Percentiles rank a stretch among this genome's conserved stretches.
phyloP scores from a whole-genome alignment of 2,113 vertebrate genomes.

The Micromys minutus region DNA sequence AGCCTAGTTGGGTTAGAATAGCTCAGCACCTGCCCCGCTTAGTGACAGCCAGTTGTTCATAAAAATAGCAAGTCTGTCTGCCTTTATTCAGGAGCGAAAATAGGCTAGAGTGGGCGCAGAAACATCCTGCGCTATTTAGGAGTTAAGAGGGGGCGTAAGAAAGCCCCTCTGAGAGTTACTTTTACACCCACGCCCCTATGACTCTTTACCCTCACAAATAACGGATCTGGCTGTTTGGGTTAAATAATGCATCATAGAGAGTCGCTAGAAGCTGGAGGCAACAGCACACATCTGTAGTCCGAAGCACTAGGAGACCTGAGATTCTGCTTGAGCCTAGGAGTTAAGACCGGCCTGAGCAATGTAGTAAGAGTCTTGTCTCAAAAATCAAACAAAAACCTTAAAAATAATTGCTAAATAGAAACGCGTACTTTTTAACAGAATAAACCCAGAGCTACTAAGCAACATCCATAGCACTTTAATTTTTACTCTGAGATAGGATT shows the following conservation, averaged over 20 bases:
- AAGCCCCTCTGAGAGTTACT: too few relatives aligned
- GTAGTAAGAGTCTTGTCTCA: not conserved
- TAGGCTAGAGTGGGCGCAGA: too few relatives aligned
- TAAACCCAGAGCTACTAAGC: not conserved
- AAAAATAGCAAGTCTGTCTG: too few relatives aligned
- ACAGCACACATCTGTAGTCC: not conserved
- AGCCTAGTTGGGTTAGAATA: too few relatives aligned
- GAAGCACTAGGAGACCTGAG: not conserved
- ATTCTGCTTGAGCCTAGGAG: not conserved
- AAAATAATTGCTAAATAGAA: not conserved
- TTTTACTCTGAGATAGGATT: not conserved
- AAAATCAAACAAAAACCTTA: not conserved
- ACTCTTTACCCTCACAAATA: not conserved
- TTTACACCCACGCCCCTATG: not conserved
- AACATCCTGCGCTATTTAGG: too few relatives aligned
- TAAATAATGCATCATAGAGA: not conserved
- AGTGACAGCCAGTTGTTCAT: too few relatives aligned
- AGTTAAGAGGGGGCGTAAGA: too few relatives aligned
- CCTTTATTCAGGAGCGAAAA: too few relatives aligned
- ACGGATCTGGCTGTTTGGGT: not conserved
- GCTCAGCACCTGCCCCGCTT: too few relatives aligned
- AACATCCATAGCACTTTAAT: not conserved
- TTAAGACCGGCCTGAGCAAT: not conserved
- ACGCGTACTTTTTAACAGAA: not conserved
- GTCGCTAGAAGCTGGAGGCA: not conserved